These are phyloP conservation scores for Moxostoma hubbsi DNA, from an alignment of 2,797 vertebrate species.

Conservation along the genomic window DNA sequence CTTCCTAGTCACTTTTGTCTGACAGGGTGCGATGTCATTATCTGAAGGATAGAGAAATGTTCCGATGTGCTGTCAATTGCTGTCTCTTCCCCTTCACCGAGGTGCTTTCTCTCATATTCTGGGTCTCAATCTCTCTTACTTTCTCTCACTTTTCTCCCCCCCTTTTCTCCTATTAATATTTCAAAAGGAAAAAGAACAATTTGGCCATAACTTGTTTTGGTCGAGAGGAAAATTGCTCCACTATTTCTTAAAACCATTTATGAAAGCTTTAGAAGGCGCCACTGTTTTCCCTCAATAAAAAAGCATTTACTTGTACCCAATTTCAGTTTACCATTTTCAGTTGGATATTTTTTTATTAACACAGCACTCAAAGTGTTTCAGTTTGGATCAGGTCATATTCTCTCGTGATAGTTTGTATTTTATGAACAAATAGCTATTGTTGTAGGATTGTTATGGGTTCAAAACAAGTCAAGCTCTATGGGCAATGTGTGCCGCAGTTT, in stretches of 20 bases:
- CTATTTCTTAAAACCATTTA: conserved; percentile 15
- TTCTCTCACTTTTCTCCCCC: neutral
- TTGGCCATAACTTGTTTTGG: conserved; percentile 21
- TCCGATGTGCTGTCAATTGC: conserved; percentile 51
- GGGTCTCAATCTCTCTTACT: conserved; percentile 5
- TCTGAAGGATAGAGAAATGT: conserved; percentile 57
- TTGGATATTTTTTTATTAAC: too few species aligned
- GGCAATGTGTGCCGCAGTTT: too few species aligned
- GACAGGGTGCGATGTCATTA: conserved; percentile 61
- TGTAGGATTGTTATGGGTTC: too few species aligned
- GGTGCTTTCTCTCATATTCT: conserved; percentile 14
- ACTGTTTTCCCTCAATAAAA: neutral
- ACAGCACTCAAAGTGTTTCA: too few species aligned
- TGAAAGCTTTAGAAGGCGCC: neutral
- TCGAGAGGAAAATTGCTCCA: neutral
- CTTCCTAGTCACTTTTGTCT: too few species aligned
- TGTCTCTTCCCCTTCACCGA: conserved; percentile 52
- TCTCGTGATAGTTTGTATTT: too few species aligned
- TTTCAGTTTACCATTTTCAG: neutral
- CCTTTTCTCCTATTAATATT: conserved; percentile 19
- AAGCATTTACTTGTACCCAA: neutral
- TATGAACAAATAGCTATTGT: too few species aligned
- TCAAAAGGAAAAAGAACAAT: conserved; percentile 23
- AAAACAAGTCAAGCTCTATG: too few species aligned
- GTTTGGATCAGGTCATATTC: too few species aligned